These are phyloP conservation scores for Azorinus chamasolen DNA, from an alignment of 2,888 invertebrate species.

Conservation along the genomic window DNA sequence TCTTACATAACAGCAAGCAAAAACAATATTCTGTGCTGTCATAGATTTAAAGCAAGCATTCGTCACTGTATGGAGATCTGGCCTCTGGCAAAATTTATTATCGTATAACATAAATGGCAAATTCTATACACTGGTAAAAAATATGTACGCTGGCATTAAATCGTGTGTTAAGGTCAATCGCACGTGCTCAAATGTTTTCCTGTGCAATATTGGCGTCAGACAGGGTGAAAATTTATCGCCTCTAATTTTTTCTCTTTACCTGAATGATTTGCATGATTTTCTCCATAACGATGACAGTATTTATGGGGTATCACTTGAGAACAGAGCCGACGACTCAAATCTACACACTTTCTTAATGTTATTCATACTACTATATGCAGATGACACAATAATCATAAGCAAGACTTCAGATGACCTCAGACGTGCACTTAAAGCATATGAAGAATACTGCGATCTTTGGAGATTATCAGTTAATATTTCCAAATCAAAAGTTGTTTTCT, in stretches of 20 bases:
- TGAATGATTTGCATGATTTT: slow-evolving; percentile 17
- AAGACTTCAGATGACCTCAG: not conserved
- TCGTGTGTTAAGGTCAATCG: not conserved
- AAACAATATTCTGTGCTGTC: slow-evolving; percentile 7
- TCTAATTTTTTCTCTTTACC: slow-evolving; percentile 3
- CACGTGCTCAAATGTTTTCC: slow-evolving; percentile 1
- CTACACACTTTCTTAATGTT: too few species aligned
- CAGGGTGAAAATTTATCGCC: slow-evolving; percentile 21
- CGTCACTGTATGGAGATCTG: slow-evolving; percentile 11
- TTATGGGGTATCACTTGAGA: slow-evolving; percentile 1
- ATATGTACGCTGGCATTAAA: slow-evolving; percentile 16
- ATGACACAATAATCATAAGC: slow-evolving; percentile 28
- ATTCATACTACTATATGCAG: too few species aligned
- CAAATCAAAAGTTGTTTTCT: slow-evolving; percentile 27
- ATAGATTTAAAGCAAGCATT: slow-evolving; percentile 17
- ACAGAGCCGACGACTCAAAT: too few species aligned
- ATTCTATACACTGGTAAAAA: slow-evolving; percentile 11
- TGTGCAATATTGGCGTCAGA: not conserved
- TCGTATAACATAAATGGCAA: slow-evolving; percentile 22
- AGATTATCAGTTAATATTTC: slow-evolving; percentile 12
- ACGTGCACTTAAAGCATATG: not conserved
- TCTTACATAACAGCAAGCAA: slow-evolving; percentile 10
- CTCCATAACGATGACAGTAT: not conserved
- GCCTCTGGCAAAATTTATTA: slow-evolving; percentile 14
- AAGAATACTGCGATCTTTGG: slow-evolving; percentile 12